A percentile compares a stretch with the other conserved stretches of the same genome.
These are phyloP conservation scores for Pelodiscus sinensis DNA, from an alignment of 2,113 vertebrate genomes.

Conservation along the genomic window DNA sequence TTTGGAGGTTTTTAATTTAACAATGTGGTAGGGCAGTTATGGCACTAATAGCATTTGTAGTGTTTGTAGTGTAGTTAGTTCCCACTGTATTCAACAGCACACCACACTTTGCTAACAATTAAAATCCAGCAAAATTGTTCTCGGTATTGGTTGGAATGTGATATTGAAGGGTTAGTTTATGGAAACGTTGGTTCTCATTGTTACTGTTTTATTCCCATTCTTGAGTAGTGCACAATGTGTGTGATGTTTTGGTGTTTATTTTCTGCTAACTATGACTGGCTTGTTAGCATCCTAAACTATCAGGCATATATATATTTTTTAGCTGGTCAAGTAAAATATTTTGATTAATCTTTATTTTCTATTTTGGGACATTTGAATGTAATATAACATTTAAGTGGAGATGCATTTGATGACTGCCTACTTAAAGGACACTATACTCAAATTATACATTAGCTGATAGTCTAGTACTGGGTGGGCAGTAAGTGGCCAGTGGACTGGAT, in stretches of 20 bases:
- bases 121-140: background rate
- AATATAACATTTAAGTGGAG: accelerated
- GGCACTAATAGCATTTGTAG: background rate
- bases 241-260: background rate
- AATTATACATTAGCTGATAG: background rate
- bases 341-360: background rate
- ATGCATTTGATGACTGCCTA: background rate
- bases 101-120: background rate
- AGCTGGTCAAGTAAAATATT: background rate
- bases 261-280: background rate
- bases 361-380: background rate
- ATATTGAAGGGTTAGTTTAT: background rate
- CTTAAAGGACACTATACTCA: background rate
- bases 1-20: background rate
- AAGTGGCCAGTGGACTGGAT: too few species aligned
- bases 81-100: background rate
- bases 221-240: background rate
- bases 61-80: background rate
- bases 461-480: background rate
- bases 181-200: background rate
- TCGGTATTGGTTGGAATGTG: background rate
- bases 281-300: background rate
- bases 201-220: slow-evolving; percentile 3
- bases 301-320: background rate
- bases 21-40: background rate